Evolutionary conservation across 2,113 vertebrate species (phyloP), one percentile per base, ranked within the genome.

Genomic region (Crotalus viridis): DNA sequence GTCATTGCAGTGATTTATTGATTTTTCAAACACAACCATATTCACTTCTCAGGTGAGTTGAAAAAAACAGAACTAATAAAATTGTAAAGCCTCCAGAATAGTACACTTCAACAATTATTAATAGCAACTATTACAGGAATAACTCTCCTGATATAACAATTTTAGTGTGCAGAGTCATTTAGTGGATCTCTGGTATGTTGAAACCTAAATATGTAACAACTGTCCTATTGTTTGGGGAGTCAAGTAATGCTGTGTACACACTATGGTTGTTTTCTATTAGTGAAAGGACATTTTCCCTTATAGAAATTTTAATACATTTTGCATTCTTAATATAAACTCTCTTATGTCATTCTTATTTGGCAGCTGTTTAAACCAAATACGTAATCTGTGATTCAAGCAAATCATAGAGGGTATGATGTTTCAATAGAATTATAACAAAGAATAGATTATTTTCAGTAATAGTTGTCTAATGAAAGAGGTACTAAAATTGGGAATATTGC

Each of bases 11-110:
- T 95, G 99, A 99, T 94, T 98, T 98, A 91, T 94, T 99, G 89
- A 98, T 99, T 95, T 99, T 99, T 97, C 99, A 99, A 96, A 99
- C 97, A 33, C 98, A 99, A 48, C 99, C 99, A 8, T 98, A 99
- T 56, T 98, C 99, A 15, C 97, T 99, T 6, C 98, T 98, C 96
- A 98, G 99, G 99, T 99, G 98, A 98, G 96, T 88, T 74, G 64
- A 64, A 48, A 24, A 89, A 39, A 7, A 21, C 5, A 39, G 4
- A n/a, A 9, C 28, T 15, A 12, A 51, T 64, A 24, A 64, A 54
- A 69, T 61, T 88, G 12, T 61, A 56, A 43, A 10, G 7, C 22
- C 24, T 46, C 28, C 3, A 13, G 33, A 22, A 52, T 4, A 10
- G 46, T 61, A n/a, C 33, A 8, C 1, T 22, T 8, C 0, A 56